phyloP scores from a whole-genome alignment of 2,888 invertebrate genomes.

The Endotricha flammealis region DNA sequence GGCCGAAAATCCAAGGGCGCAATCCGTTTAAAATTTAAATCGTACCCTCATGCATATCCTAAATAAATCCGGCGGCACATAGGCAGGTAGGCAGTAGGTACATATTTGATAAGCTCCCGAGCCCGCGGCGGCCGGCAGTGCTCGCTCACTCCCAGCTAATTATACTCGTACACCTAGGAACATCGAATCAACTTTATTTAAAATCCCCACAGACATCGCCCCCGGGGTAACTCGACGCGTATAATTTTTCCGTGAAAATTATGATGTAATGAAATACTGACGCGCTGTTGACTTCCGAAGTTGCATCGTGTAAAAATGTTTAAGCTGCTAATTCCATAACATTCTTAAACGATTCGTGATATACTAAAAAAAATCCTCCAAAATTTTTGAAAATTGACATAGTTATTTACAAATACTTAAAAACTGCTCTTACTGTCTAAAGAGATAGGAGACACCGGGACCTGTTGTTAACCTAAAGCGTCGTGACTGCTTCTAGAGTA shows the following conservation, averaged over 20 bases:
- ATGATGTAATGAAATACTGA: too few species aligned
- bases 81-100: slow-evolving; percentile 70
- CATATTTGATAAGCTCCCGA: slow-evolving; percentile 74
- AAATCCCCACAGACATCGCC: slow-evolving; percentile 36
- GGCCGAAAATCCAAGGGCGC: slow-evolving; percentile 72
- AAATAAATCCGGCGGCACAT: slow-evolving; percentile 74
- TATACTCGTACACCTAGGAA: slow-evolving; percentile 55
- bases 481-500: slow-evolving; percentile 1
- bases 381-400: too few species aligned
- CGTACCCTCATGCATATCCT: slow-evolving; percentile 77
- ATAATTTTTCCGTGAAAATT: slow-evolving; percentile 16
- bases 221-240: slow-evolving; percentile 18
- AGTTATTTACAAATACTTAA: too few species aligned
- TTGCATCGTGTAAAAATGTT: too few species aligned
- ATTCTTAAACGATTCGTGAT: too few species aligned
- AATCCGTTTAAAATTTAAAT: slow-evolving; percentile 79
- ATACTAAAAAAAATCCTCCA: too few species aligned
- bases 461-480: too few species aligned
- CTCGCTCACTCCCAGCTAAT: slow-evolving; percentile 66
- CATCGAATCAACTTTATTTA: slow-evolving; percentile 54
- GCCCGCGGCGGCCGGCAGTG: slow-evolving; percentile 43
- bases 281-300: too few species aligned
- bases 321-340: too few species aligned
- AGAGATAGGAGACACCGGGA: too few species aligned
- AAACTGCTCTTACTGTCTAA: too few species aligned